phyloP scores from a whole-genome alignment of 2,888 invertebrate species.

The Lepidochitona cinerea region DNA sequence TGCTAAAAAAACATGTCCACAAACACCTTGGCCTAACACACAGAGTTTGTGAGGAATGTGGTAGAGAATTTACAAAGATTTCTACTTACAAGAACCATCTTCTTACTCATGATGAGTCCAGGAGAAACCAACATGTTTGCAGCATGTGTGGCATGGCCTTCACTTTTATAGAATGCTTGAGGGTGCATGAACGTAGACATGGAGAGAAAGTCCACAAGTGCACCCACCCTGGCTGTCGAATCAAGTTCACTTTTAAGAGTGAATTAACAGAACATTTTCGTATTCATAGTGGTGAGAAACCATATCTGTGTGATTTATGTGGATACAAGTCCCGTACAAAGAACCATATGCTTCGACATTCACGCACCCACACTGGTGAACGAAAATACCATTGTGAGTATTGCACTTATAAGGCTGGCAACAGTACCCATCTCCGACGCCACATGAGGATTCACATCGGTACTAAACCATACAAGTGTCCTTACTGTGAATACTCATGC shows the following conservation, averaged over 20 bases:
- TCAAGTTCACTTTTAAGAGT: slow-evolving; percentile 89
- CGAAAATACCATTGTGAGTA: slow-evolving; percentile 67
- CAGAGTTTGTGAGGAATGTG: slow-evolving; percentile 56
- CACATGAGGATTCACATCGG: slow-evolving; percentile 71
- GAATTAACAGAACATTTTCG: slow-evolving; percentile 87
- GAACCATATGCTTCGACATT: slow-evolving; percentile 63
- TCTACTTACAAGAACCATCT: slow-evolving; percentile 48
- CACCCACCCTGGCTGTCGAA: slow-evolving; percentile 86
- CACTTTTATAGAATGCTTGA: slow-evolving; percentile 75
- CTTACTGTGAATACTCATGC: slow-evolving; percentile 79
- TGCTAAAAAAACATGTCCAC: slow-evolving; percentile 58
- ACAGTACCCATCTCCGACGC: slow-evolving; percentile 63
- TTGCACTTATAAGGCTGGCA: slow-evolving; percentile 67
- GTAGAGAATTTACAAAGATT: slow-evolving; percentile 51
- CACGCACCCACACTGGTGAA: slow-evolving; percentile 65
- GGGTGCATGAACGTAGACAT: slow-evolving; percentile 80
- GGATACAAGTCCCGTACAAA: slow-evolving; percentile 77
- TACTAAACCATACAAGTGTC: slow-evolving; percentile 69
- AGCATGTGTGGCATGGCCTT: slow-evolving; percentile 88
- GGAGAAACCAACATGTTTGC: slow-evolving; percentile 83
- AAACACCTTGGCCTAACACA: slow-evolving; percentile 53
- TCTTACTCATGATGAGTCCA: slow-evolving; percentile 43
- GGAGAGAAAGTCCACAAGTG: slow-evolving; percentile 77
- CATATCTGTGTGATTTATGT: slow-evolving; percentile 88
- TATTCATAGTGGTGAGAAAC: slow-evolving; percentile 84